These are phyloP conservation scores for Lates calcarifer DNA, from an alignment of 2,113 vertebrate species.

Conservation along the genomic window DNA sequence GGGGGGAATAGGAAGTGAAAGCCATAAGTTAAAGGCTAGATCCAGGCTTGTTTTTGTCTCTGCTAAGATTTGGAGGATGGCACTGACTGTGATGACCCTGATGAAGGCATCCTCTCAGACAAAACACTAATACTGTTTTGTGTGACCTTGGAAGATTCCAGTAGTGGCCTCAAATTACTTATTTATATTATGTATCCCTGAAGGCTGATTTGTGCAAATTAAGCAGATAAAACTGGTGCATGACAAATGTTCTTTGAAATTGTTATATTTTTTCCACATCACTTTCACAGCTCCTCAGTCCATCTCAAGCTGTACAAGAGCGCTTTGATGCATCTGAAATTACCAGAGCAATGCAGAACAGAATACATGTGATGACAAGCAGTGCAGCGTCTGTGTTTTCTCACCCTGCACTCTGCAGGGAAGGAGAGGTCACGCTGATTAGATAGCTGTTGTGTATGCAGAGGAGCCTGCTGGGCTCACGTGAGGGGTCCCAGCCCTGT, in stretches of 20 bases:
- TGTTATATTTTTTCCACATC: not conserved
- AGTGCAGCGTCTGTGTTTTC: conserved; percentile 69
- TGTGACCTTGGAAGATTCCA: not conserved
- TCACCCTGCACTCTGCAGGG: conserved; percentile 61
- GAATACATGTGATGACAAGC: conserved; percentile 44
- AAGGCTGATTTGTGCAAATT: not conserved
- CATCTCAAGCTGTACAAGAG: not conserved
- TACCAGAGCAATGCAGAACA: conserved; percentile 9
- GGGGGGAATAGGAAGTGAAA: not conserved
- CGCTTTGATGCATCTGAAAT: conserved; percentile 13
- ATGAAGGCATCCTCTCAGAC: not conserved
- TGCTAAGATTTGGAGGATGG: conserved; percentile 2
- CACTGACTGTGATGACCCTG: conserved; percentile 11
- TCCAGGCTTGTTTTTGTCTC: conserved; percentile 45
- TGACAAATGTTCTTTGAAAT: not conserved
- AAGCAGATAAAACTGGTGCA: not conserved
- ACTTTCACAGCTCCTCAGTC: not conserved
- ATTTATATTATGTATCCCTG: not conserved
- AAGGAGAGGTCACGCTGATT: conserved; percentile 75
- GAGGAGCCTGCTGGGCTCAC: conserved; percentile 59
- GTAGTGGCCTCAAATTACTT: not conserved
- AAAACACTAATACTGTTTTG: conserved; percentile 9
- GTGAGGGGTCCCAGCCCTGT: conserved; percentile 43
- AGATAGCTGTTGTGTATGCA: conserved; percentile 74
- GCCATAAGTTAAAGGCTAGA: conserved; percentile 1